Conservation (phyloP, 1,140 invertebrate species). For the Bombyx mandarina region DNA sequence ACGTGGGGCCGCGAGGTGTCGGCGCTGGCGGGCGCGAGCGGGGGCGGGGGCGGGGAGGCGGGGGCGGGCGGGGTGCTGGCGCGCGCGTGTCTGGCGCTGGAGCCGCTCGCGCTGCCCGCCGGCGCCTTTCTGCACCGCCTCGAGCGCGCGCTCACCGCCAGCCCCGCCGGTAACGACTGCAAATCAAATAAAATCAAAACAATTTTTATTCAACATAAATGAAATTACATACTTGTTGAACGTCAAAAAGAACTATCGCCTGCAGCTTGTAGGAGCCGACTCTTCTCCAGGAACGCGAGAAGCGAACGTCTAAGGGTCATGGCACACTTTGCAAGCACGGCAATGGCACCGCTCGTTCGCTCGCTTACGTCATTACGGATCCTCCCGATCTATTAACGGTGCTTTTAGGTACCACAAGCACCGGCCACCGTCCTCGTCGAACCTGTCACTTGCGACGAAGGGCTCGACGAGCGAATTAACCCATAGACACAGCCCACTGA, state of each 20-base stretch:
- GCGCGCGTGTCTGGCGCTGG: slow-evolving; percentile 65
- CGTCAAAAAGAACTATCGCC: neutral
- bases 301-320: no score
- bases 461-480: no score
- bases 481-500: no score
- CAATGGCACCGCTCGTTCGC: no score
- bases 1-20: slow-evolving; percentile 47
- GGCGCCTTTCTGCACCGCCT: slow-evolving; percentile 72
- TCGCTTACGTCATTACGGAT: no score
- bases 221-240: no score
- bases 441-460: no score
- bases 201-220: neutral
- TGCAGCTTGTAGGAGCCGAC: neutral
- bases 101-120: slow-evolving; percentile 74
- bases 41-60: slow-evolving; percentile 30
- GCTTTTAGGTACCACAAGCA: no score
- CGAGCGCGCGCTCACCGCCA: slow-evolving; percentile 41
- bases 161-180: slow-evolving; percentile 1
- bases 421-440: no score
- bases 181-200: slow-evolving; percentile 4
- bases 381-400: no score
- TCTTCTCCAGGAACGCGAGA: no score
- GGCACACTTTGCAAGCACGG: no score
- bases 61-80: slow-evolving; percentile 56
- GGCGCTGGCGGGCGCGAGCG: slow-evolving; percentile 23